These are phyloP conservation scores for Hippoglossus hippoglossus DNA, from an alignment of 2,797 vertebrate genomes.

Conservation along the genomic window DNA sequence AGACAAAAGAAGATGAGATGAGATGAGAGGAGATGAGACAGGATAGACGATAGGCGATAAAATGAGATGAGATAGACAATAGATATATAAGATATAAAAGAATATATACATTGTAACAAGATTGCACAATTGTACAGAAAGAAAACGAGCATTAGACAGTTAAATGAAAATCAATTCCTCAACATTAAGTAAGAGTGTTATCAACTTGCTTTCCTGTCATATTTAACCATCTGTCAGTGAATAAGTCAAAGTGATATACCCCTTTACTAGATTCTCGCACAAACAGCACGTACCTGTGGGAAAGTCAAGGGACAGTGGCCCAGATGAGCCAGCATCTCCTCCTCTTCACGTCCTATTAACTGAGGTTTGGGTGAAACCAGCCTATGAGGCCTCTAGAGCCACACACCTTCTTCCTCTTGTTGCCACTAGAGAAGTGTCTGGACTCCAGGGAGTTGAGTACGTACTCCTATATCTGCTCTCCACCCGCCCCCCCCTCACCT, in stretches of 20 bases:
- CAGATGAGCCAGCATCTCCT: slow-evolving; percentile 55
- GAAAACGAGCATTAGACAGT: too few relatives aligned
- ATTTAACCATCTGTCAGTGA: neutral
- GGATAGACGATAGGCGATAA: too few relatives aligned
- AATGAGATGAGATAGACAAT: too few relatives aligned
- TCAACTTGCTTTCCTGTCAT: too few relatives aligned
- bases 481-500: slow-evolving; percentile 19
- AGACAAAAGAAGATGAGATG: too few relatives aligned
- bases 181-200: too few relatives aligned
- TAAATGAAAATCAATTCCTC: too few relatives aligned
- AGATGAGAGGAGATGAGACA: too few relatives aligned
- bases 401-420: neutral
- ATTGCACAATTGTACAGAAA: too few relatives aligned
- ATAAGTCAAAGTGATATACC: neutral
- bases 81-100: too few relatives aligned
- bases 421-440: slow-evolving; percentile 1
- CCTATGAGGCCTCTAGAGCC: neutral
- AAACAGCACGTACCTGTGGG: slow-evolving; percentile 64
- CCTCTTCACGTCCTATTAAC: slow-evolving; percentile 12
- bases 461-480: slow-evolving; percentile 45
- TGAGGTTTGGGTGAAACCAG: slow-evolving; percentile 7
- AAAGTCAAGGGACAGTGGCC: slow-evolving; percentile 31
- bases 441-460: slow-evolving; percentile 6
- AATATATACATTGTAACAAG: too few relatives aligned
- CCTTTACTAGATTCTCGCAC: neutral